Conservation (phyloP, 2,888 invertebrate species). For the Macaria notata region DNA sequence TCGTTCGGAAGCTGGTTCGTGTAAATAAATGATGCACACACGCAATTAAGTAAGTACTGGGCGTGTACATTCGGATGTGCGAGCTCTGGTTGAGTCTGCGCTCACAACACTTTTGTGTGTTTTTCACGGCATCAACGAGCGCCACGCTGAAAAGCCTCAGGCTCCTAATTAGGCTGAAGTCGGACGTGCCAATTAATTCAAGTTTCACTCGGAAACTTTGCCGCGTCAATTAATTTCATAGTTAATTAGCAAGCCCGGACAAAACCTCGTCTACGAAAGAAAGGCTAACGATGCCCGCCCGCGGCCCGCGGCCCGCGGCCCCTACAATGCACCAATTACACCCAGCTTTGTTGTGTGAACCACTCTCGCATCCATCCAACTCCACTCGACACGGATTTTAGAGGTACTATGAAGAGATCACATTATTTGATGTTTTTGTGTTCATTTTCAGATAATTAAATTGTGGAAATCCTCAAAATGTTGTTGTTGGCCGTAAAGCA, state of each 20-base stretch:
- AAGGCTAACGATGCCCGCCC: conserved; percentile 77
- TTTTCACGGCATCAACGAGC: conserved; percentile 77
- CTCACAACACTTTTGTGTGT: conserved; percentile 78
- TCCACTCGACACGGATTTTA: conserved; percentile 30
- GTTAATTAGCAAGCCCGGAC: conserved; percentile 79
- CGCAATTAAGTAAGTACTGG: conserved; percentile 44
- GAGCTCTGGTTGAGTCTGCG: conserved; percentile 49
- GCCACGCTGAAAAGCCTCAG: conserved; percentile 79
- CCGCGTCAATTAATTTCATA: conserved; percentile 83
- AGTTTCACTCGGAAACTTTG: conserved; percentile 82
- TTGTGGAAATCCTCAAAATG: no score
- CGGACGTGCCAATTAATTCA: conserved; percentile 83
- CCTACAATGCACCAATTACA: conserved; percentile 78
- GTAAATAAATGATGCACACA: conserved; percentile 34
- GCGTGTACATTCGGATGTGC: conserved; percentile 41
- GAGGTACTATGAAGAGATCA: neutral
- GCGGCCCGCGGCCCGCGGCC: conserved; percentile 61
- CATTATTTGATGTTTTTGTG: no score
- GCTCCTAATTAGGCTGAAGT: conserved; percentile 82
- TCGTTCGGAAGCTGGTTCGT: conserved; percentile 2
- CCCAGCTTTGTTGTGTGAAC: conserved; percentile 60
- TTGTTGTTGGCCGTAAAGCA: no score
- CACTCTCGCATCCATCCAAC: conserved; percentile 46
- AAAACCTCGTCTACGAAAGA: conserved; percentile 76
- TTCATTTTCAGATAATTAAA: no score